phyloP scores from a whole-genome alignment of 2,888 invertebrate genomes.

The Petrolisthes manimaculis region DNA sequence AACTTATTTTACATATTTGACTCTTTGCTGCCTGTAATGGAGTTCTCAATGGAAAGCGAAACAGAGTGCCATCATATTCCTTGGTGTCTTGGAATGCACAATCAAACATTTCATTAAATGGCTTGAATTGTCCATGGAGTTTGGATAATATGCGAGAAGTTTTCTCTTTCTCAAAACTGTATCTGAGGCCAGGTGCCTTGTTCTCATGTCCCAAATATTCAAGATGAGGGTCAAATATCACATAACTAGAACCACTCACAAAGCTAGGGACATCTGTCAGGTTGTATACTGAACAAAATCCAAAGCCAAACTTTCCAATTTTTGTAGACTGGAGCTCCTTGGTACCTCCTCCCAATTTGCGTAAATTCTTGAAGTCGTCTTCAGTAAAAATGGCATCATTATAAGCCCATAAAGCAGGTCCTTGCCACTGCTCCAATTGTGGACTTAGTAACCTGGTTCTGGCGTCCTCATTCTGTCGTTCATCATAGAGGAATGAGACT shows the following conservation, averaged over 20 bases:
- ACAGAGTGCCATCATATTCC: constrained; percentile 29
- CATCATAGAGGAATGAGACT: constrained; percentile 34
- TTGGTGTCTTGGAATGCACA: constrained; percentile 14
- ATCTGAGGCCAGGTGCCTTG: constrained; percentile 23
- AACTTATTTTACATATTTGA: constrained; percentile 29
- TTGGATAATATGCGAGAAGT: constrained; percentile 25
- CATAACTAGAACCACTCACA: constrained; percentile 39
- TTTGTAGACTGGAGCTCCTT: constrained; percentile 40
- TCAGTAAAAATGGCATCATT: constrained; percentile 35
- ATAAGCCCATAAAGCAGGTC: constrained; percentile 44
- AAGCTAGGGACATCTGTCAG: constrained; percentile 46
- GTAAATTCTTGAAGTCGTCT: constrained; percentile 34
- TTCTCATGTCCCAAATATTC: constrained; percentile 6
- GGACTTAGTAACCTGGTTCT: constrained; percentile 2
- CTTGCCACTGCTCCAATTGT: constrained; percentile 31
- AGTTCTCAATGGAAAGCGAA: constrained; percentile 44
- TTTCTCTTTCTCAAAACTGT: constrained; percentile 9
- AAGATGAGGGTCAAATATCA: constrained; percentile 49
- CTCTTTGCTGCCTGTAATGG: constrained; percentile 32
- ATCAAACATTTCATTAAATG: constrained; percentile 34
- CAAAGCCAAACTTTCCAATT: constrained; percentile 53
- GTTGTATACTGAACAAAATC: constrained; percentile 48
- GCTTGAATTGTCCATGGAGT: constrained; percentile 40
- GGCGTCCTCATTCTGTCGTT: constrained; percentile 29
- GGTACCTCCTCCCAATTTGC: constrained; percentile 28